Evolutionary conservation across 2,113 vertebrate species (phyloP), one percentile per base, ranked within the genome.

Genomic region (Chaenogobius annularis): DNA sequence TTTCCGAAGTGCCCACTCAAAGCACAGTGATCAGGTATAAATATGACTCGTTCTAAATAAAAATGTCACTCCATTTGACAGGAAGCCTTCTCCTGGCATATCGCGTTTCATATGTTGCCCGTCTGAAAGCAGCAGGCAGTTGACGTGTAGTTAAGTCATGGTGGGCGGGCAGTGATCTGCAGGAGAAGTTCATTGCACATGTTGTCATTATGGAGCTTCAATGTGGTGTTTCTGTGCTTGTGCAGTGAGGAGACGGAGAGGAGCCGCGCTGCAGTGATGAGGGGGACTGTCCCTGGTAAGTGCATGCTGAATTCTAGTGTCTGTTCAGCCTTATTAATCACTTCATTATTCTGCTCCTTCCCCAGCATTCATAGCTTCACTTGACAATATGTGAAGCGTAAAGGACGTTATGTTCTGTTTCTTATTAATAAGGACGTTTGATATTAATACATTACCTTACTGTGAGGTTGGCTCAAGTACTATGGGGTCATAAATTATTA

Each of bases 281-380:
- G 93, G 81, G 94, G 95, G 73, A 93, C 91, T 64, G 73, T 85
- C 56, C 93, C 94, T 78, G 96, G 97, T 99, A 93, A 96, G 96
- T 94, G 70, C 73, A 40, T 68, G 40, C 67, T 52, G 26, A 7
- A 62, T 75, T 77, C 10, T 65, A n/a, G 52, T 52, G 47, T 68
- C 68, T 68, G 54, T 68, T 37, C 2, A 56, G 0, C 58, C 11
- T 75, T 44, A 69, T 67, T 40, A 58, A 7, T 43, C 17, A 55
- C 12, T 66, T 64, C 64, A 73, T 74, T 47, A 56, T 79, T 79
- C n/a, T 73, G 56, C 19, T 70, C 20, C 56, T 70, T 31, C 6
- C 12, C 58, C 26, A 43, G 43, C 61, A 78, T 56, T 20, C 55
- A 43, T 46, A 22, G 70, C n/a, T 48, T 15, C 31, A 15, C 40